phyloP scores from a whole-genome alignment of 2,113 vertebrate genomes.

The Ochotona princeps region DNA sequence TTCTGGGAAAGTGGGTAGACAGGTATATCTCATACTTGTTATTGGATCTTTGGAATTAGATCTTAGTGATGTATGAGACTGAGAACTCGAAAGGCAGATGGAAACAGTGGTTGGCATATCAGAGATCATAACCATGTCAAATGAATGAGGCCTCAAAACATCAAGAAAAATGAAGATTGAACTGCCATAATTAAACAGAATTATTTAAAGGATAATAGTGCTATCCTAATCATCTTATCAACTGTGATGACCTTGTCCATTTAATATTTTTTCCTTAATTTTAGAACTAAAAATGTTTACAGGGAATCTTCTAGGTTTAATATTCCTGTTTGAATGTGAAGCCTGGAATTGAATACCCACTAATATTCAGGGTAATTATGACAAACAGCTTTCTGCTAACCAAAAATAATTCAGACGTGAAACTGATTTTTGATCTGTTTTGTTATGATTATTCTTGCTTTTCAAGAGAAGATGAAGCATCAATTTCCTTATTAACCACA shows the following conservation, averaged over 20 bases:
- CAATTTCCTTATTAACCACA: constrained; percentile 56
- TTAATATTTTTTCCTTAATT: neutral
- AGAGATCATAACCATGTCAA: neutral
- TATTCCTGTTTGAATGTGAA: neutral
- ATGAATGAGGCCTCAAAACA: neutral
- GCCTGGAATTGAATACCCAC: neutral
- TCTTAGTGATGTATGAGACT: neutral
- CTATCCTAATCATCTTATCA: neutral
- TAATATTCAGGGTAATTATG: neutral
- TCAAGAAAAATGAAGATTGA: neutral
- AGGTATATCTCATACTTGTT: neutral
- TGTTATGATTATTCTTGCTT: constrained; percentile 63
- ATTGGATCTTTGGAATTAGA: neutral
- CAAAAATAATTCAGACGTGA: neutral
- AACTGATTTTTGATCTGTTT: constrained; percentile 47
- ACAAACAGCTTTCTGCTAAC: neutral
- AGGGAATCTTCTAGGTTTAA: neutral
- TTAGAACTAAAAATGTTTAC: neutral
- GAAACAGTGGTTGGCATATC: neutral
- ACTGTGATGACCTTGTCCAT: neutral
- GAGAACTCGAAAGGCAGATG: neutral
- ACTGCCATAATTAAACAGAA: neutral
- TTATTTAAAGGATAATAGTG: neutral
- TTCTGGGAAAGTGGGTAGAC: neutral
- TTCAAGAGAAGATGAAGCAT: constrained; percentile 65